Conservation (phyloP, 2,113 vertebrate genomes). For the Columba janthina region DNA sequence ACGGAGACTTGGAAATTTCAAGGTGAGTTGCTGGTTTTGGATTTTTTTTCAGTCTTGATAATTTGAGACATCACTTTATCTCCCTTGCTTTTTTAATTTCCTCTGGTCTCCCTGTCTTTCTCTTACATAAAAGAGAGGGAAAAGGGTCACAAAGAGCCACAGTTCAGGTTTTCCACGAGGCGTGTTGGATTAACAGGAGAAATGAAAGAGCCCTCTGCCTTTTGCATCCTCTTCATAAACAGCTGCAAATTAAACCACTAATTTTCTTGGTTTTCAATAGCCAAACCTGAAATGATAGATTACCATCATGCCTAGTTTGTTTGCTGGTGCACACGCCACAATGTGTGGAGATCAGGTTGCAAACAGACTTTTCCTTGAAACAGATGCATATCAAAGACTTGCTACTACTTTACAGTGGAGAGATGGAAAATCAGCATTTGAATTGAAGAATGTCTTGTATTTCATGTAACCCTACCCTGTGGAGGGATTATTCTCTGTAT, state of each 20-base stretch:
- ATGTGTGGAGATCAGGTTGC: background rate
- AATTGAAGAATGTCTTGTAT: conserved; percentile 2
- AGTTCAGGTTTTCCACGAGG: background rate
- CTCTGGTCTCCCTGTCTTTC: background rate
- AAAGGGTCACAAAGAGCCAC: background rate
- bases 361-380: background rate
- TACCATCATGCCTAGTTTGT: background rate
- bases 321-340: background rate
- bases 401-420: background rate
- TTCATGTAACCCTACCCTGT: background rate
- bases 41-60: background rate
- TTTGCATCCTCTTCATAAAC: background rate
- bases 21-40: background rate
- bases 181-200: background rate
- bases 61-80: background rate
- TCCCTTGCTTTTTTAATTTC: background rate
- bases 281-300: background rate
- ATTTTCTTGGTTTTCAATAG: background rate
- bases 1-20: background rate
- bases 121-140: background rate
- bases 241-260: background rate
- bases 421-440: background rate
- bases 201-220: background rate
- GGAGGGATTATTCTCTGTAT: background rate
- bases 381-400: background rate